Evolutionary conservation across 30 jellyfish, hydroid and myxozoan genomes (phyloP).

Genomic region (Aurelia aurita): DNA sequence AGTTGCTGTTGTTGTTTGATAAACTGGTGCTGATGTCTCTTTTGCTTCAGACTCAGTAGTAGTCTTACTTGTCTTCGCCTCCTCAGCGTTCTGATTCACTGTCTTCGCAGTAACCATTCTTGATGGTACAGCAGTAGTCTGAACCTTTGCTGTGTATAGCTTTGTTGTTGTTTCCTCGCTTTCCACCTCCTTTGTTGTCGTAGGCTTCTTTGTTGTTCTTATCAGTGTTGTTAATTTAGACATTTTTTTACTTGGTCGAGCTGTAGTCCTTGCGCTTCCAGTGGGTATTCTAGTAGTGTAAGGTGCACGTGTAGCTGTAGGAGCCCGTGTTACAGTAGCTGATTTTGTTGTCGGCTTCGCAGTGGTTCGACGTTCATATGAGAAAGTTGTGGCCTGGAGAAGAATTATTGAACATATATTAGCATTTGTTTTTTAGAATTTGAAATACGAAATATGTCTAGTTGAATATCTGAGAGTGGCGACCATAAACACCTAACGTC

Average conservation of each 20-base stretch:
- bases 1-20: slow-evolving; percentile 7
- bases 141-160: not conserved
- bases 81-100: not conserved
- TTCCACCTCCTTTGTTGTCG: not conserved
- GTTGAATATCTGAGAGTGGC: too few relatives aligned
- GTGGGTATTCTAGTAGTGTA: not conserved
- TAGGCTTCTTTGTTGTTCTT: slow-evolving; percentile 14
- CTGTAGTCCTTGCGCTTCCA: slow-evolving; percentile 27
- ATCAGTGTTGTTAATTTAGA: slow-evolving; percentile 3
- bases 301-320: too few relatives aligned
- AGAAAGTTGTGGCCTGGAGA: not conserved
- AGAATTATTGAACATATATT: too few relatives aligned
- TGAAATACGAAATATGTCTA: too few relatives aligned
- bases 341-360: not conserved
- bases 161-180: slow-evolving; percentile 4
- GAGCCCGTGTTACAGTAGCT: too few relatives aligned
- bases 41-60: slow-evolving; percentile 11
- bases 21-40: slow-evolving; percentile 14
- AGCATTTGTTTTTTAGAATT: too few relatives aligned
- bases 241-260: not conserved
- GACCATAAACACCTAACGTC: too few relatives aligned
- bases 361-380: not conserved
- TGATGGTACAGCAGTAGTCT: not conserved
- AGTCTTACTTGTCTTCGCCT: slow-evolving; percentile 7
- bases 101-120: not conserved